Base-by-base conservation (phyloP, 2,797 vertebrate species). In the Fringilla coelebs region DNA sequence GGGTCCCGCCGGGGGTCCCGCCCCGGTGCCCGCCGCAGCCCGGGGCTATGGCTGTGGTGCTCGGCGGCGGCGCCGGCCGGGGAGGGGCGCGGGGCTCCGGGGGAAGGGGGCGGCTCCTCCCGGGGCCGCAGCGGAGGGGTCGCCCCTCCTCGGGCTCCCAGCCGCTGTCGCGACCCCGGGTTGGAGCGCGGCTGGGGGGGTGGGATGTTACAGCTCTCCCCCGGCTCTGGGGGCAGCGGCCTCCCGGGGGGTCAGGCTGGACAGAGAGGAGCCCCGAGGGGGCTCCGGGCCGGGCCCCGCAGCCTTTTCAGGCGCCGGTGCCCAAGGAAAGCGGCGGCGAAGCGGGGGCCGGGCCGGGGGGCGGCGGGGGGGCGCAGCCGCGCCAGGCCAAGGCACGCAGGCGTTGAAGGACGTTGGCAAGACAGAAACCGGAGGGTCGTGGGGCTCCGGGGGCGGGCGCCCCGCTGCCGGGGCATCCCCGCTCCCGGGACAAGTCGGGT, bases 311-410 rank as follows among this genome's bases (percentile, higher is more conserved):
- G 92, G 73, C 9, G 8, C 36, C 11, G 17, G 72, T 65, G 76
- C 72, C 88, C 36, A 1, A 43, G 67, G 66, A 13, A 55, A 68
- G 77, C 31, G 7, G 76, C 10, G 11, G 76, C 54, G 2, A 89
- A 89, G 89, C 89, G 1, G 77, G 89, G 32, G 28, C 62, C 62
- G 62, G 62, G 62, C 62, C 62, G 57, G 65, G 65, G 45, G 65
- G 45, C 65, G 45, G 65, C 45, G 45, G 63, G 63, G 62, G 25
- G 45, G 63, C 45, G 63, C 65, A 67, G 97, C 93, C 81, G 96
- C 96, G 97, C 98, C 98, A 97, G 98, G 98, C 98, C 98, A 98
- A 99, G 98, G 98, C 98, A 98, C 98, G 98, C 98, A 98, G 98
- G 98, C 98, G 95, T 98, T 97, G 97, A 88, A 98, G 98, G 94